Base-by-base conservation (phyloP, 2,797 vertebrate species). In the Acanthurus leucopareius region DNA sequence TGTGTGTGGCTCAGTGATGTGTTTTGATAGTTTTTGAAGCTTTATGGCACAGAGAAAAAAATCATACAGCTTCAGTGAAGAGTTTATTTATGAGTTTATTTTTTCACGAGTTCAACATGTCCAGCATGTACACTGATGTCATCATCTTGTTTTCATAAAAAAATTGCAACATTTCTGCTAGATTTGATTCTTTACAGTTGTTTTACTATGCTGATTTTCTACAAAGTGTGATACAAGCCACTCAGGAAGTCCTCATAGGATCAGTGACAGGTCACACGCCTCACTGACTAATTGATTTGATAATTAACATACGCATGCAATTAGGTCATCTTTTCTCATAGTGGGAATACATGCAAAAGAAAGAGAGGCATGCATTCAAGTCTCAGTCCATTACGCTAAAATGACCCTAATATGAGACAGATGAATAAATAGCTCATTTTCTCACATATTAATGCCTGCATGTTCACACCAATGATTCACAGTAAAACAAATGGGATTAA, bases 281-380 rank as follows among this genome's bases (percentile, higher is more conserved):
- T 63, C 60, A 28, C 52, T 61, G 40, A 38, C 74, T 80, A 84
- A 86, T 83, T 88, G 71, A 84, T 82, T 88, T 58, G 47, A 80
- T 79, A 80, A 85, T 60, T 82, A 68, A 84, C 59, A 79, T 65
- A 51, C 48, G 57, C 9, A 42, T 64, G 62, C 58, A 61, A 69
- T 66, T 32, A 69, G 60, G 40, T 38, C 51, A 61, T 54, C 20
- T 44, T 53, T 68, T 48, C 38, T 74, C 42, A 75, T 51, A 58
- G 63, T 47, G 57, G 45, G 42, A 72, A 48, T 60, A 71, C 69
- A 68, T 79, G 60, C 54, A 80, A 64, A 79, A 61, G 35, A 10
- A 19, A 10, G n/a, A 61, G 63, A 78, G 19, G 44, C 22, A 63
- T 4, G 6, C n/a, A 48, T 28, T 35, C 32, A 48, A 57, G 67